These are phyloP conservation scores for Elysia chlorotica DNA, from an alignment of 1,140 invertebrate species.

Conservation along the genomic window DNA sequence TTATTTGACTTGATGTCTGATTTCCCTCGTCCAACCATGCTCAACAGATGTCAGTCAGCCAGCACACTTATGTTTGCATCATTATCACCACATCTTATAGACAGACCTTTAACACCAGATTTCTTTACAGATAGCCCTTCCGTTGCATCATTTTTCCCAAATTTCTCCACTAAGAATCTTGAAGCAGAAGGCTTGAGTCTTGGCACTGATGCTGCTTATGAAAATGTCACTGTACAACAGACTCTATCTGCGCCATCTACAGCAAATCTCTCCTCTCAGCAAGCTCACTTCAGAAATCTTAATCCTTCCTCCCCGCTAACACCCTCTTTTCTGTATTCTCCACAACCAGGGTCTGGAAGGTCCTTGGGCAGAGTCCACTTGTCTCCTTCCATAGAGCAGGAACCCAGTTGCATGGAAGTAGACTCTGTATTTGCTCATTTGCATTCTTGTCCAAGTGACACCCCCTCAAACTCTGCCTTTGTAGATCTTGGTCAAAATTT, in stretches of 20 bases:
- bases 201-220: slow-evolving; percentile 4
- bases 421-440: slow-evolving; percentile 1
- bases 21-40: slow-evolving; percentile 12
- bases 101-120: slow-evolving; percentile 20
- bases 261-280: no score
- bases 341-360: neutral
- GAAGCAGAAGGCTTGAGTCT: slow-evolving; percentile 8
- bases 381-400: neutral
- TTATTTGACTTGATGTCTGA: slow-evolving; percentile 21
- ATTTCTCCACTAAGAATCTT: slow-evolving; percentile 4
- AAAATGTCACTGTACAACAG: no score
- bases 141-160: slow-evolving; percentile 11
- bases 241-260: no score
- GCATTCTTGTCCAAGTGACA: neutral
- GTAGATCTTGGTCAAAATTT: neutral
- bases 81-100: slow-evolving; percentile 20
- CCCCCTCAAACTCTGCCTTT: slow-evolving; percentile 2
- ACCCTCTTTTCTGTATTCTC: neutral
- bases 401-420: neutral
- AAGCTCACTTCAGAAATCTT: no score
- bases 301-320: slow-evolving; percentile 5
- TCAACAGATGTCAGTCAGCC: slow-evolving; percentile 21
- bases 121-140: slow-evolving; percentile 21
- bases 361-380: neutral
- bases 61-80: slow-evolving; percentile 22